Conservation (phyloP, 2,888 invertebrate species). For the Tenthredo amoena region DNA sequence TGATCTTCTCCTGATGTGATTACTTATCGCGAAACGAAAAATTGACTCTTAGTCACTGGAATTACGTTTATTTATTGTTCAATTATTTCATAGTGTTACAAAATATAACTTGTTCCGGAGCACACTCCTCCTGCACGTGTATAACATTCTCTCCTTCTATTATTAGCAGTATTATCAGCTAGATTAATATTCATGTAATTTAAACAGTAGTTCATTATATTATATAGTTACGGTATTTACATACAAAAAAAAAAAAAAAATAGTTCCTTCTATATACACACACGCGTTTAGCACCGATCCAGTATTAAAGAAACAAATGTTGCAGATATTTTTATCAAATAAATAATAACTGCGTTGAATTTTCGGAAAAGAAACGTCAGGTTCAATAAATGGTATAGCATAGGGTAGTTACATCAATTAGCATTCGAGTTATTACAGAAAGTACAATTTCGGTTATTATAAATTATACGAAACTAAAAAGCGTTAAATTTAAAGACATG, state of each 20-base stretch:
- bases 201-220: constrained; percentile 62
- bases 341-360: neutral
- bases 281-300: constrained; percentile 71
- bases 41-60: constrained; percentile 55
- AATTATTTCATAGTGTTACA: constrained; percentile 72
- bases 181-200: constrained; percentile 64
- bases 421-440: constrained; percentile 10
- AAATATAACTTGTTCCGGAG: constrained; percentile 66
- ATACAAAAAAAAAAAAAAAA: constrained; percentile 53
- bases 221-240: constrained; percentile 65
- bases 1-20: neutral
- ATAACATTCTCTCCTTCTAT: constrained; percentile 59
- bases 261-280: constrained; percentile 67
- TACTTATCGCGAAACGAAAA: neutral
- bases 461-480: constrained; percentile 20
- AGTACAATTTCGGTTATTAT: constrained; percentile 11
- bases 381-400: neutral
- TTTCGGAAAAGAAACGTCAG: constrained; percentile 1
- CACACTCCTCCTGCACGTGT: constrained; percentile 55
- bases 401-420: neutral
- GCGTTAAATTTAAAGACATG: constrained; percentile 11
- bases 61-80: constrained; percentile 71
- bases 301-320: constrained; percentile 14
- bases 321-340: constrained; percentile 1
- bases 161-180: constrained; percentile 62